Percentiles rank a stretch among this genome's conserved stretches.
Evolutionary conservation across 2,797 vertebrate species (phyloP).

Genomic region (Epinephelus awoara): DNA sequence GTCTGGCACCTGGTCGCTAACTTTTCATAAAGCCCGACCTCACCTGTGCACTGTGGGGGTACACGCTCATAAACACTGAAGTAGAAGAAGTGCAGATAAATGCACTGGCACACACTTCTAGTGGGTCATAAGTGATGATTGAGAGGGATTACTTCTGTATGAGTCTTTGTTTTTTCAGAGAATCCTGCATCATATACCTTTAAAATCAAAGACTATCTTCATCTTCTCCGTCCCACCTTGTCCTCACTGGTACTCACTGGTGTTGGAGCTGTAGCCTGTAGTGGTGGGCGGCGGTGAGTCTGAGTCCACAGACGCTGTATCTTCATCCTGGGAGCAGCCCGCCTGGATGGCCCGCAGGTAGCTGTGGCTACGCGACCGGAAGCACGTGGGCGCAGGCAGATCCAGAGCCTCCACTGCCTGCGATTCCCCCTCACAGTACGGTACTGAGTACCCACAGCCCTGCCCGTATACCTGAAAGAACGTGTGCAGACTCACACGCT

Average conservation of each 20-base stretch:
- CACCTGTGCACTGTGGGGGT: too few relatives aligned
- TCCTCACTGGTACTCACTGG: slow-evolving; percentile 88
- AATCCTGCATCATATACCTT: too few relatives aligned
- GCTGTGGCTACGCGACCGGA: slow-evolving; percentile 98
- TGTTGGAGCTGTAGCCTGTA: slow-evolving; percentile 88
- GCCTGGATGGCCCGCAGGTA: slow-evolving; percentile 99
- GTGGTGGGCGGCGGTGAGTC: slow-evolving; percentile 91
- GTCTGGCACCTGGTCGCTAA: too few relatives aligned
- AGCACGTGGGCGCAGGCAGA: slow-evolving; percentile 94
- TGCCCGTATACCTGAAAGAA: slow-evolving; percentile 90
- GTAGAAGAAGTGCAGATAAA: too few relatives aligned
- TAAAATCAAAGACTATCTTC: slow-evolving; percentile 12
- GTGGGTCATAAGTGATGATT: too few relatives aligned
- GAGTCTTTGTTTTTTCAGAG: too few relatives aligned
- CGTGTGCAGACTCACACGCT: slow-evolving; percentile 77
- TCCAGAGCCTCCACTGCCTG: slow-evolving; percentile 92
- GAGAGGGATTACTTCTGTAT: too few relatives aligned
- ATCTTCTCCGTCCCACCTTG: slow-evolving; percentile 9
- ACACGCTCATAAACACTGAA: too few relatives aligned
- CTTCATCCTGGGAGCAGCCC: slow-evolving; percentile 98
- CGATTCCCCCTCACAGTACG: slow-evolving; percentile 90
- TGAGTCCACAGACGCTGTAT: slow-evolving; percentile 92
- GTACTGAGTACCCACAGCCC: slow-evolving; percentile 86
- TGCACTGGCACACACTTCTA: too few relatives aligned
- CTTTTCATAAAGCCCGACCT: too few relatives aligned